Evolutionary conservation across 2,888 invertebrate genomes (phyloP), one percentile per base, ranked within the genome.

Genomic region (Gibbula magus): DNA sequence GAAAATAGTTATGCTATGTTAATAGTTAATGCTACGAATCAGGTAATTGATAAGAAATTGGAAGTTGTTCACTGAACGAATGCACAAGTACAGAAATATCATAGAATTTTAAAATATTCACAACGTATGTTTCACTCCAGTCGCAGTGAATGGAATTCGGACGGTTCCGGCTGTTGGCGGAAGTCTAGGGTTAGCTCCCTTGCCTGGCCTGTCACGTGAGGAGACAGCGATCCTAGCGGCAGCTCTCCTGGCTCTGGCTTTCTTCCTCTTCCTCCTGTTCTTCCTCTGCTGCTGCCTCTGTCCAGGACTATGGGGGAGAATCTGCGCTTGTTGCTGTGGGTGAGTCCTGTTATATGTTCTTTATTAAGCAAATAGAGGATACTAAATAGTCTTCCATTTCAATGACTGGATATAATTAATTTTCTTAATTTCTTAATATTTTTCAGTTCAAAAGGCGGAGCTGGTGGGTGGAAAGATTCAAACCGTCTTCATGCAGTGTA

Each of bases 251-350:
- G 74, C 74, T 4, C 74, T 74, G 0, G 74, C 74, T 20, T 74
- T 74, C 51, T 74, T 74, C 51, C 74, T 74, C 22, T 74, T 74
- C 74, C 51, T 74, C 52, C n/a, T 74, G 18, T 74, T 74, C 74
- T 74, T 39, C 25, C 39, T 74, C 51, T 51, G 39, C 22, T 74
- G 74, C 25, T 51, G 45, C 1, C 74, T 74, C 35, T 74, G 74
- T 51, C 74, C 74, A 2, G 25, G 67, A 35, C 67, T 67, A 25
- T 39, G 74, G 51, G 39, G 74, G 52, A 45, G 74, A 51, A 70
- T 22, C 16, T 20, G 45, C 16, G 74, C 25, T 13, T 39, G 74
- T 45, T 74, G 39, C 25, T 29, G 25, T 18, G 74, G 74, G 74
- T 74, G 25, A 25, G 29, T 16, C 52, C 18, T 16, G 18, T 20